phyloP scores from a whole-genome alignment of 2,888 invertebrate species.

The Calameuta pallipes region DNA sequence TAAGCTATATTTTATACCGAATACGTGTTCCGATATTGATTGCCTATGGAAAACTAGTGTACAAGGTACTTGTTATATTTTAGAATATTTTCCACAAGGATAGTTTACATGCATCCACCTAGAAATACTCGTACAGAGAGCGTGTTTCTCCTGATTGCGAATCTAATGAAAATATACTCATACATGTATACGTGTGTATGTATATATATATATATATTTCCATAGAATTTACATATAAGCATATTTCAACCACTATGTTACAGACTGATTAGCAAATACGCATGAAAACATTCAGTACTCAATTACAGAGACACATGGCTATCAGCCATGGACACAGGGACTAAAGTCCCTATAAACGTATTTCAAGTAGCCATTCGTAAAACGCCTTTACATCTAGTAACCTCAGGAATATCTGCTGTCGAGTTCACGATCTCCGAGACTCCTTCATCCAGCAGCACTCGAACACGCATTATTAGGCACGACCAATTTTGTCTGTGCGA shows the following conservation, averaged over 20 bases:
- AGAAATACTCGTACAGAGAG: neutral
- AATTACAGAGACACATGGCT: neutral
- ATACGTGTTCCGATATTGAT: neutral
- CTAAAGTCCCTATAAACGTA: neutral
- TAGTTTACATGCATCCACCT: neutral
- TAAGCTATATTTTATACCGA: neutral
- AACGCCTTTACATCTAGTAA: neutral
- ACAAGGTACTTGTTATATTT: neutral
- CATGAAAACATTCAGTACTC: neutral
- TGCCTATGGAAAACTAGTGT: neutral
- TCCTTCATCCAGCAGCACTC: neutral
- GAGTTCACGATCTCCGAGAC: neutral
- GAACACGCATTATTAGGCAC: neutral
- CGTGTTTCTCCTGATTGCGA: neutral
- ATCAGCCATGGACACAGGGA: neutral
- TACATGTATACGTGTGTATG: neutral
- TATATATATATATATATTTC: neutral
- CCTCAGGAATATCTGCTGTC: neutral
- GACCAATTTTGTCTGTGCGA: neutral
- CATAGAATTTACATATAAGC: neutral
- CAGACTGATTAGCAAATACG: neutral
- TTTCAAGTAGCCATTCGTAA: neutral
- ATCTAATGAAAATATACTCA: neutral
- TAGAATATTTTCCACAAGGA: neutral
- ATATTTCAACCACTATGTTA: neutral